These are phyloP conservation scores for Scrobipalpa atriplicella DNA, from an alignment of 2,888 invertebrate genomes.

Conservation along the genomic window DNA sequence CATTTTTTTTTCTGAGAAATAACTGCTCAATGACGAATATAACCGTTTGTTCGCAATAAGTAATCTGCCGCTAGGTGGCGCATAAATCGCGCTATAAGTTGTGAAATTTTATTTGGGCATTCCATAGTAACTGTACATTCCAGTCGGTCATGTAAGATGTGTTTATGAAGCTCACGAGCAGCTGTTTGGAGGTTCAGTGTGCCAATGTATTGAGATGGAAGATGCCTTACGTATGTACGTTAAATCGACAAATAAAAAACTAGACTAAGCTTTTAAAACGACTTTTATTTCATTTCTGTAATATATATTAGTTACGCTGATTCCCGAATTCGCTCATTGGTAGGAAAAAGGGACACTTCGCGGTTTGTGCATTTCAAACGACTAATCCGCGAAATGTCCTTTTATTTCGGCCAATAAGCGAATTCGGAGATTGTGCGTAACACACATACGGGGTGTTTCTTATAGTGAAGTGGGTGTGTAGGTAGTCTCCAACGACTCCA, in stretches of 20 bases:
- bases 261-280: constrained; percentile 76
- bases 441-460: too few relatives aligned
- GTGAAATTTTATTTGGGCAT: constrained; percentile 55
- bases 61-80: neutral
- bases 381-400: too few relatives aligned
- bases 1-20: too few relatives aligned
- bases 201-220: constrained; percentile 75
- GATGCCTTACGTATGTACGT: constrained; percentile 80
- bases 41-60: too few relatives aligned
- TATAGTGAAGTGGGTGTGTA: too few relatives aligned
- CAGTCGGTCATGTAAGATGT: constrained; percentile 54
- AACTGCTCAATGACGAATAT: neutral
- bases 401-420: too few relatives aligned
- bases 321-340: neutral
- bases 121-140: constrained; percentile 69
- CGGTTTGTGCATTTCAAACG: too few relatives aligned
- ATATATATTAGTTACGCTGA: too few relatives aligned
- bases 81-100: neutral
- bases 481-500: too few relatives aligned
- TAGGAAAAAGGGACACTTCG: too few relatives aligned
- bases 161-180: constrained; percentile 60
- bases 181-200: constrained; percentile 66
- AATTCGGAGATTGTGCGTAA: too few relatives aligned
- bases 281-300: constrained; percentile 49
- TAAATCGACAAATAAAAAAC: constrained; percentile 81